Evolutionary conservation across 2,888 invertebrate species (phyloP), one percentile per base, ranked within the genome.

Genomic region (Ophion obscuratus): DNA sequence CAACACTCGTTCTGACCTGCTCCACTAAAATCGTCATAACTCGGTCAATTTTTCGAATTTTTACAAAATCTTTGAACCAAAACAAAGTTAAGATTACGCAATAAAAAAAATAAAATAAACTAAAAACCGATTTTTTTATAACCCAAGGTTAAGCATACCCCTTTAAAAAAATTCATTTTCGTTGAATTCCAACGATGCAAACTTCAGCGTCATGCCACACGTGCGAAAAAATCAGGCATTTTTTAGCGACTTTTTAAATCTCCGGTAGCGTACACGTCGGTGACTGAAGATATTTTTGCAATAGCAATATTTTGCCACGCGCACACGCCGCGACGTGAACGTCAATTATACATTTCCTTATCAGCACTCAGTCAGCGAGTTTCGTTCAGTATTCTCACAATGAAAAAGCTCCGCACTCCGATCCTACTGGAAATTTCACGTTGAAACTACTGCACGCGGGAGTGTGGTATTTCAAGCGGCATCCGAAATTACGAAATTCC

Each of bases 341-440:
- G 76, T 66, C 53, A 53, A 31, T 31, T 57, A 66, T 53, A 76
- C 57, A 53, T 76, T 67, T 76, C n/a, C 76, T 66, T 76, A 76
- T 76, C 76, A 67, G 66, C 53, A 36, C 53, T 53, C 76, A 53
- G 64, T 64, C 47, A 27, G 47, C 53, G 66, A 67, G 75, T 76
- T 67, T 76, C 66, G 31, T 53, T 76, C 20, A 31, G 66, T 31
- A 66, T 66, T 57, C 20, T 36, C 76, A 36, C 76, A 57, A 76
- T 76, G 57, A 24, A 66, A 20, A 57, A 67, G 57, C 53, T 76
- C 66, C 57, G 57, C 53, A 53, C 57, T 62, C 61, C 14, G 44
- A 61, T 24, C 24, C 40, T 44, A 57, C n/a, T 40, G 53, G 11
- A 36, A 36, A 73, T 36, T 40, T 24, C 57, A 36, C 7, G 20